A percentile compares a stretch with the other conserved stretches of the same genome.
Conservation (phyloP, 2,888 invertebrate genomes). For the Neria commutata region DNA sequence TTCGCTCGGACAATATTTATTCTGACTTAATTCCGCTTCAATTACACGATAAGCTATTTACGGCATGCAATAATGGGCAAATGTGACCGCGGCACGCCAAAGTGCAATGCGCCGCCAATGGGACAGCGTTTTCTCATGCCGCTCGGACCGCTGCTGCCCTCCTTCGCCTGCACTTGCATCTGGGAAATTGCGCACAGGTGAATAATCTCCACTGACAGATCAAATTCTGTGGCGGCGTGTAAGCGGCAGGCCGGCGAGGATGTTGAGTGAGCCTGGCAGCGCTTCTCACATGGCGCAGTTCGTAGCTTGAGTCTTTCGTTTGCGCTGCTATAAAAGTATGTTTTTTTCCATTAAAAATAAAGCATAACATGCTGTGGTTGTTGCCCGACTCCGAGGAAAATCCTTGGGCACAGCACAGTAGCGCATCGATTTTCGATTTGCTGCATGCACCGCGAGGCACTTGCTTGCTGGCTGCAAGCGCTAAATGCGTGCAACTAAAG, state of each 20-base stretch:
- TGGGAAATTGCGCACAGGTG: neutral
- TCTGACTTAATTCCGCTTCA: slow-evolving; percentile 41
- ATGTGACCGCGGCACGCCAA: neutral
- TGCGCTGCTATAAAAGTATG: too few relatives aligned
- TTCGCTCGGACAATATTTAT: slow-evolving; percentile 35
- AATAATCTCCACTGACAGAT: slow-evolving; percentile 1
- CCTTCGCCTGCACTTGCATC: neutral
- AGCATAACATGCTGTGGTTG: too few relatives aligned
- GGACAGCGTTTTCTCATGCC: slow-evolving; percentile 26
- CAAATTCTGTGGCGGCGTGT: too few relatives aligned
- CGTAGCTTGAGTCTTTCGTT: slow-evolving; percentile 6
- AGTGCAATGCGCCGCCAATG: too few relatives aligned
- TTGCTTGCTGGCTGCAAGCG: neutral
- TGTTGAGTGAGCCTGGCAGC: too few relatives aligned
- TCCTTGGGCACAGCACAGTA: too few relatives aligned
- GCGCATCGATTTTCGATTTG: neutral
- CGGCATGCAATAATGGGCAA: slow-evolving; percentile 35
- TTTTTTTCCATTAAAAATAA: too few relatives aligned
- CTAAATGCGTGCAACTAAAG: neutral
- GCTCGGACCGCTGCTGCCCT: neutral
- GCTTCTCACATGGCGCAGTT: too few relatives aligned
- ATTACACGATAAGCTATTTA: slow-evolving; percentile 41
- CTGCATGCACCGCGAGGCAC: neutral
- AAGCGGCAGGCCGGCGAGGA: too few relatives aligned
- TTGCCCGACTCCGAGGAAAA: too few relatives aligned